Evolutionary conservation across 2,797 vertebrate genomes (phyloP), one percentile per base, ranked within the genome.

Genomic region (Eospalax fontanierii): DNA sequence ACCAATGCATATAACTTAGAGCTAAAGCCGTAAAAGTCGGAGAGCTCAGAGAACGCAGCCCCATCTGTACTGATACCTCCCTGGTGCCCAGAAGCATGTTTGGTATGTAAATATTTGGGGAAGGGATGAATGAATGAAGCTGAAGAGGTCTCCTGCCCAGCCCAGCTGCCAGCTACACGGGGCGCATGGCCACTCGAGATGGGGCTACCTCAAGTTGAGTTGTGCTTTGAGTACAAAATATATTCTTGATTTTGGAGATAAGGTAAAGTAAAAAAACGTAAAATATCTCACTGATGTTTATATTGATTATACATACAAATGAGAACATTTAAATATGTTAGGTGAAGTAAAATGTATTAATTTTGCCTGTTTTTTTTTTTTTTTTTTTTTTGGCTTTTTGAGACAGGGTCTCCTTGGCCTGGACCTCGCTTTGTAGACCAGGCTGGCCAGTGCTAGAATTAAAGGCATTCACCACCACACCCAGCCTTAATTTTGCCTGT

Each of bases 341-440:
- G 19, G 54, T 76, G 96, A 96, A 92, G 87, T 82, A 91, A 89
- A 75, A 50, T 16, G 71, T 15, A 85, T 81, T 79, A 68, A 63
- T 73, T n/a, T 66, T 92, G 76, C 54, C 54, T 35, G 11, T 68
- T 75, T 79, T 11, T 66, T 82, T 81, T 91, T 88, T 80, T 50
- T 75, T 50, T 46, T 75, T 74, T 19, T 59, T 59, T 59, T 59
- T 59, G 15, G 18, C n/a, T n/a, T 74, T 75, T 75, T 7, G 15
- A 50, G 74, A 21, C 28, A 33, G 74, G 43, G 74, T 50, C 74
- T 75, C n/a, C n/a, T n/a, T n/a, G n/a, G n/a, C n/a, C n/a, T n/a
- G n/a, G n/a, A n/a, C n/a, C 46, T 46, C 46, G 11, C 46, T 50
- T 50, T 46, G 46, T 76, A 76, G 50, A 28, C 46, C 43, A n/a